These are phyloP conservation scores for Heliconius sara DNA, from an alignment of 2,888 invertebrate genomes.

Conservation along the genomic window DNA sequence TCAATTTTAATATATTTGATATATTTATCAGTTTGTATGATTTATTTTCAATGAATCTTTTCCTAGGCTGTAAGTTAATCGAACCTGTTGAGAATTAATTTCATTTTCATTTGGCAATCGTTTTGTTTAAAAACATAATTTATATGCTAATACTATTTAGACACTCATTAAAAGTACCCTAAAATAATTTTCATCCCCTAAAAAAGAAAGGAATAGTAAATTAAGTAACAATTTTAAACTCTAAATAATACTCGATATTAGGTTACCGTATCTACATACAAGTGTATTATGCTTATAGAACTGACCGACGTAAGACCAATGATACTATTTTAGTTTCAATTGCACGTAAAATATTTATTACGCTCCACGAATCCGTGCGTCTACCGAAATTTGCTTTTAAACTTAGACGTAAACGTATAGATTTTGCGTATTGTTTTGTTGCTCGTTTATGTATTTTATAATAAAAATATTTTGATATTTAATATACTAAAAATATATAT, in stretches of 20 bases:
- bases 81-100: background rate
- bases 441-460: too few relatives aligned
- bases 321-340: conserved; percentile 74
- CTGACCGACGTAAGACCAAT: conserved; percentile 51
- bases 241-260: background rate
- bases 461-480: background rate
- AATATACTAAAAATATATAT: background rate
- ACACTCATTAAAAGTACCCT: background rate
- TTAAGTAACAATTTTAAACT: background rate
- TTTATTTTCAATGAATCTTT: too few relatives aligned
- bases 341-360: conserved; percentile 79
- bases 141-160: background rate
- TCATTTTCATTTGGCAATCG: background rate
- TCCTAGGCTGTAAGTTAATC: background rate
- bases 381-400: conserved; percentile 56
- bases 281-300: conserved; percentile 35
- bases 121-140: background rate
- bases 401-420: conserved; percentile 52
- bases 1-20: too few relatives aligned
- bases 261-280: conserved; percentile 27
- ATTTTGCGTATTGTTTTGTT: background rate
- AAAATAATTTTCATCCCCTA: background rate
- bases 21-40: too few relatives aligned
- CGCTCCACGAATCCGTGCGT: conserved; percentile 58
- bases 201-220: background rate